phyloP scores from a whole-genome alignment of 2,888 invertebrate species.

The Acleris laterana region DNA sequence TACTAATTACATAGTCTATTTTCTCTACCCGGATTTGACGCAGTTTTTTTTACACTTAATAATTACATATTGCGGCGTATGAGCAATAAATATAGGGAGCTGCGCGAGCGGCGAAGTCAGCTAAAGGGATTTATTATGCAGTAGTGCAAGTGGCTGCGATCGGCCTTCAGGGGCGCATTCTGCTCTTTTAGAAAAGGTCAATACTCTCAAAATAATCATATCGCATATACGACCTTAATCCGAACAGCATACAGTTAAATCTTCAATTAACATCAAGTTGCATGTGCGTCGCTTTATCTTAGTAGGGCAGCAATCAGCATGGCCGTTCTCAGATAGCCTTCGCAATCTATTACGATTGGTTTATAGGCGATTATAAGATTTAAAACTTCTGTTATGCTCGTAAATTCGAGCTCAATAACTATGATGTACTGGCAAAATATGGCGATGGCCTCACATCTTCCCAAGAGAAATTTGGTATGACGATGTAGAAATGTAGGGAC shows the following conservation, averaged over 20 bases:
- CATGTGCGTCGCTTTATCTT: too few relatives aligned
- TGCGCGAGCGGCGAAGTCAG: constrained; percentile 45
- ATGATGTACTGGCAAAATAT: constrained; percentile 12
- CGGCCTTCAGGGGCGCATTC: constrained; percentile 51
- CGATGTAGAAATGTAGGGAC: too few relatives aligned
- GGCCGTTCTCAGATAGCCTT: constrained; percentile 34
- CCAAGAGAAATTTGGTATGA: constrained; percentile 7
- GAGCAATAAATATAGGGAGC: constrained; percentile 52
- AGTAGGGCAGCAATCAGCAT: constrained; percentile 39
- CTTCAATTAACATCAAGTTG: too few relatives aligned
- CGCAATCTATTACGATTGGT: constrained; percentile 35
- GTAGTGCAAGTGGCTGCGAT: constrained; percentile 49
- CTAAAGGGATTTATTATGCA: constrained; percentile 60
- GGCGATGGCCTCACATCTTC: constrained; percentile 8
- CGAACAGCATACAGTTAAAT: too few relatives aligned
- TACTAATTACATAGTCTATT: constrained; percentile 2
- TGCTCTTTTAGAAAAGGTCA: too few relatives aligned
- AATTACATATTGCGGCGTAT: constrained; percentile 26
- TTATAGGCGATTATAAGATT: constrained; percentile 6
- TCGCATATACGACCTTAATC: too few relatives aligned
- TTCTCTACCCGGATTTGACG: constrained; percentile 4
- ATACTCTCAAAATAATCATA: too few relatives aligned
- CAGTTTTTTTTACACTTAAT: constrained; percentile 11
- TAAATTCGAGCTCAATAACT: neutral
- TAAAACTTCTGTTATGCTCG: neutral